phyloP scores from a whole-genome alignment of 2,113 vertebrate species.

The Candoia aspera region DNA sequence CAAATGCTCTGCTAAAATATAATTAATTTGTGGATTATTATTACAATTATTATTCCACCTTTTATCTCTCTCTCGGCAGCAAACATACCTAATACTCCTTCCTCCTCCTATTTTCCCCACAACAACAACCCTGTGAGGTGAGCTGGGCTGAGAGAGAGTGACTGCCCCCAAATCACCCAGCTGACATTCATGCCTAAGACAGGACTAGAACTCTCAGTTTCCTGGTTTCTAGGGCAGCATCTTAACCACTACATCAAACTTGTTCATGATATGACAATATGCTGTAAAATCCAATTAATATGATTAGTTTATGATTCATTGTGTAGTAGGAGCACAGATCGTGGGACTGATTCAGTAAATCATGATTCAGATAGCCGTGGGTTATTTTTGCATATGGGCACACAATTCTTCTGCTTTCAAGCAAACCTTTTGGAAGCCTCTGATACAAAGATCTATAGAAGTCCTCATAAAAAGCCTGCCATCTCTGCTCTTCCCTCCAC shows the following conservation, averaged over 20 bases:
- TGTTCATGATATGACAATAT: background rate
- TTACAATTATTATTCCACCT: background rate
- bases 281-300: background rate
- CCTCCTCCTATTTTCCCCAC: background rate
- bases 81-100: background rate
- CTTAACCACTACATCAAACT: background rate
- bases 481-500: background rate
- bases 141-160: background rate
- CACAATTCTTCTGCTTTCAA: background rate
- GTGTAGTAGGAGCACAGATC: background rate
- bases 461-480: background rate
- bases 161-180: background rate
- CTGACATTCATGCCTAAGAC: background rate
- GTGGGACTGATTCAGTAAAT: background rate
- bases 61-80: background rate
- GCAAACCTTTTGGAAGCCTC: background rate
- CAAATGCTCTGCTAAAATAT: background rate
- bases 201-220: background rate
- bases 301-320: background rate
- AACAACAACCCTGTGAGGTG: background rate
- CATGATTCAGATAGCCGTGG: background rate
- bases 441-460: background rate
- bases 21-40: background rate
- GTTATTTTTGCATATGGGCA: background rate
- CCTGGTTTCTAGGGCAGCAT: background rate